These are phyloP conservation scores for Charina bottae DNA, from an alignment of 2,113 vertebrate genomes.

Conservation along the genomic window DNA sequence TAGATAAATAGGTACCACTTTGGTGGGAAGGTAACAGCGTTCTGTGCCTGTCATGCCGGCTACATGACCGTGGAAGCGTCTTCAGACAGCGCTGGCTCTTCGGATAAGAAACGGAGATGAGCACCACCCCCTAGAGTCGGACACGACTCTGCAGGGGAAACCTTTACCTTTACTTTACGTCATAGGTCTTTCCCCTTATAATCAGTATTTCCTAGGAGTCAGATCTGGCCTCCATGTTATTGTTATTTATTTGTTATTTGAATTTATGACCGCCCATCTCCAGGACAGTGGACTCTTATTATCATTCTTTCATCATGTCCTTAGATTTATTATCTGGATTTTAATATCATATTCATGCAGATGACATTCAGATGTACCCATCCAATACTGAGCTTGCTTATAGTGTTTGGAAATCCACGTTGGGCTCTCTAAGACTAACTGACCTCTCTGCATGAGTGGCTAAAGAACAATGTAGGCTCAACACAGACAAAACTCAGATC, in stretches of 20 bases:
- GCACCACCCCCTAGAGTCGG: too few species aligned
- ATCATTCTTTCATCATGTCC: background rate
- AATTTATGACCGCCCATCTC: too few species aligned
- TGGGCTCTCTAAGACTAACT: background rate
- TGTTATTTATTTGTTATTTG: too few species aligned
- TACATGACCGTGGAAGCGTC: too few species aligned
- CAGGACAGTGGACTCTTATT: too few species aligned
- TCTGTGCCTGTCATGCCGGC: too few species aligned
- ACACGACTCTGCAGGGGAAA: too few species aligned
- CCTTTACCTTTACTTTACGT: too few species aligned
- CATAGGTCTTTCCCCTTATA: background rate
- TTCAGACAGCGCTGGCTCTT: too few species aligned
- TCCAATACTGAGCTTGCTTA: background rate
- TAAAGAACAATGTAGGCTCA: background rate
- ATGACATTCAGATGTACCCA: background rate
- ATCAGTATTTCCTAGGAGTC: background rate
- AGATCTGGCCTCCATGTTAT: background rate
- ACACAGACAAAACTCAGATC: background rate
- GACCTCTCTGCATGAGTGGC: background rate
- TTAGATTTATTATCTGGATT: background rate
- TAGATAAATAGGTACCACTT: too few species aligned
- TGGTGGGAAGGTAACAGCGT: too few species aligned
- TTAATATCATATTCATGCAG: background rate
- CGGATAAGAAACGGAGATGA: too few species aligned
- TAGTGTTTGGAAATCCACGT: background rate